Conservation (phyloP, 2,888 invertebrate species). For the Caradrina clavipalpis region DNA sequence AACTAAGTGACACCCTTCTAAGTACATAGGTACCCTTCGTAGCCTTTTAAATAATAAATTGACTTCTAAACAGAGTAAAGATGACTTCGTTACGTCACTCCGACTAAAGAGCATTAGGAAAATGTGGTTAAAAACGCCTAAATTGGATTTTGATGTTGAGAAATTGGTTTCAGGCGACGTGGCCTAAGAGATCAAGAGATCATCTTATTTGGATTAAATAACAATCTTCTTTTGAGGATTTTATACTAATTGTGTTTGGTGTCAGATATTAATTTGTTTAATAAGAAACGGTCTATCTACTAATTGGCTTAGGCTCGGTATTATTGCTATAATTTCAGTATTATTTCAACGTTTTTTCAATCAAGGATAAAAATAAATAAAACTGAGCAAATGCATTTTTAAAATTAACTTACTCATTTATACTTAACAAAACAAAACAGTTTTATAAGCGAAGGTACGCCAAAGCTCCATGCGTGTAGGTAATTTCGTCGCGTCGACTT, state of each 20-base stretch:
- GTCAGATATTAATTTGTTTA: constrained; percentile 34
- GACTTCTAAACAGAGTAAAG: constrained; percentile 57
- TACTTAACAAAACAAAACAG: constrained; percentile 28
- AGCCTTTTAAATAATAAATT: constrained; percentile 66
- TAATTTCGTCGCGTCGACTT: constrained; percentile 79
- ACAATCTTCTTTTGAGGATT: constrained; percentile 27
- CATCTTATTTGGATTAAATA: constrained; percentile 20
- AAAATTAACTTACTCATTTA: constrained; percentile 35
- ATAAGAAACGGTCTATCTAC: constrained; percentile 27
- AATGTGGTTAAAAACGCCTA: constrained; percentile 38
- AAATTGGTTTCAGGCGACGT: constrained; percentile 30
- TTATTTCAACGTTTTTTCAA: neutral
- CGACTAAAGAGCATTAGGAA: constrained; percentile 31
- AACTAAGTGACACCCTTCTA: constrained; percentile 75
- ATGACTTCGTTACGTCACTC: constrained; percentile 46
- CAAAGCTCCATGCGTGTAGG: constrained; percentile 69
- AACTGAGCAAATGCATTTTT: neutral
- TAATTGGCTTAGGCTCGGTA: constrained; percentile 44
- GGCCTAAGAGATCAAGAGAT: constrained; percentile 8
- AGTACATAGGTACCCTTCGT: constrained; percentile 58
- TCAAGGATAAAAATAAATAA: neutral
- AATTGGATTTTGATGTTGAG: constrained; percentile 25
- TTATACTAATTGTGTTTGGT: constrained; percentile 30
- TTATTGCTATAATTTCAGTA: constrained; percentile 29
- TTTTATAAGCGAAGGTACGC: constrained; percentile 52